Percentiles rank a stretch among this genome's conserved stretches.
Evolutionary conservation across 53 echinoderm and acorn worm species (phyloP).

Genomic region (Echinometra lucunter): DNA sequence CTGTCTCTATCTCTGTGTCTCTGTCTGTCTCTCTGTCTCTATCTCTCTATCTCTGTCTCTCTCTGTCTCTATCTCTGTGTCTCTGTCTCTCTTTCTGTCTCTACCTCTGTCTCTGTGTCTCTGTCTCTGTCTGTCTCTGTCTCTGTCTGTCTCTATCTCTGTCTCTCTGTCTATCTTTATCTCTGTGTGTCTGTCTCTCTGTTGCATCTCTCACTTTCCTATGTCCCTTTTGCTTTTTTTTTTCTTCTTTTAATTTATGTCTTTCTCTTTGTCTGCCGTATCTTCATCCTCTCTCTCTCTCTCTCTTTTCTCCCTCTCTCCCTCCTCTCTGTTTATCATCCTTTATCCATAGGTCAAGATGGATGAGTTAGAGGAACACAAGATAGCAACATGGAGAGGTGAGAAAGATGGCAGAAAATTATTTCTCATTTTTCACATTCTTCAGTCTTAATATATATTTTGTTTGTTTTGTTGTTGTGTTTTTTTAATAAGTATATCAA

Average conservation of each 20-base stretch:
- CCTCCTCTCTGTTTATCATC: neutral
- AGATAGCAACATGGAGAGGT: slow-evolving; percentile 99
- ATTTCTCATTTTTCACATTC: too few species aligned
- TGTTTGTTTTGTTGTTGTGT: too few species aligned
- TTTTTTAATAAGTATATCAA: too few species aligned
- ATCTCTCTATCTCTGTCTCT: neutral
- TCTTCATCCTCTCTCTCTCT: neutral
- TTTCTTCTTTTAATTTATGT: neutral
- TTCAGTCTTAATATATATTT: too few species aligned
- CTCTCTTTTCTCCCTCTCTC: too few species aligned
- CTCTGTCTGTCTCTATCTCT: too few species aligned
- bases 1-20: neutral
- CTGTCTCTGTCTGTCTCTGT: neutral
- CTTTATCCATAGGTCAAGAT: slow-evolving; percentile 81
- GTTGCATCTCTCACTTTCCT: neutral
- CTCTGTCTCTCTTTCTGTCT: too few species aligned
- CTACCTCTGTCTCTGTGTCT: too few species aligned
- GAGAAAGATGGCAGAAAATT: neutral
- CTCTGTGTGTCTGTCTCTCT: neutral
- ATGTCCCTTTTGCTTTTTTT: neutral
- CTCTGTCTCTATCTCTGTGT: neutral
- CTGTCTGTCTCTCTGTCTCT: neutral
- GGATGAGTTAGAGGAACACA: slow-evolving; percentile 97
- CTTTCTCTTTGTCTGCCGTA: neutral
- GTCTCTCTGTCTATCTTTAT: neutral